These are phyloP conservation scores for Cossypha polioptera DNA, from an alignment of 2,797 vertebrate genomes.

Conservation along the genomic window DNA sequence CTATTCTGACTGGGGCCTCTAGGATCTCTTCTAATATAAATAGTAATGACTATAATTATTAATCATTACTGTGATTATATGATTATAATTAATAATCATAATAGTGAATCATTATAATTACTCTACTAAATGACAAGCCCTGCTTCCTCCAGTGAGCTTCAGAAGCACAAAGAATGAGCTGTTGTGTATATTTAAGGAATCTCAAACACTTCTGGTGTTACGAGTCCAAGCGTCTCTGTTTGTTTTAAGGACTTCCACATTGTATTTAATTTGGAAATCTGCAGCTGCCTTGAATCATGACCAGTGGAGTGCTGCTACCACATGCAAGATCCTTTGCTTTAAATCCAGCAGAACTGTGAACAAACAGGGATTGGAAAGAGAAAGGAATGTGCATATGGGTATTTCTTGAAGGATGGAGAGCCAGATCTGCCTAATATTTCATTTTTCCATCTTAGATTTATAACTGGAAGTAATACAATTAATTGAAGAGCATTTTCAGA, in stretches of 20 bases:
- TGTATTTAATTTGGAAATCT: slow-evolving; percentile 2
- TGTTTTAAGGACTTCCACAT: slow-evolving; percentile 24
- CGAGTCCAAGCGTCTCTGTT: background rate
- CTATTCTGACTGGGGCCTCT: slow-evolving; percentile 16
- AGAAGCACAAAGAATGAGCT: slow-evolving; percentile 13
- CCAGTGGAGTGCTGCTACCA: background rate
- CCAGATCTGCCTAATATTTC: background rate
- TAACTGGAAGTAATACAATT: background rate
- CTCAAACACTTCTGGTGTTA: background rate
- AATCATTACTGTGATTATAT: slow-evolving; percentile 59
- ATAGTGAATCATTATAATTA: slow-evolving; percentile 67
- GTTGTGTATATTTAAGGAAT: slow-evolving; percentile 14
- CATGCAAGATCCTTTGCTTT: background rate
- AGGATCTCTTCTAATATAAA: slow-evolving; percentile 41
- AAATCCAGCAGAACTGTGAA: background rate
- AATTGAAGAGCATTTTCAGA: background rate
- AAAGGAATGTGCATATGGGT: background rate
- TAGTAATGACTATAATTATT: slow-evolving; percentile 64
- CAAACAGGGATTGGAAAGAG: background rate
- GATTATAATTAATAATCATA: slow-evolving; percentile 64
- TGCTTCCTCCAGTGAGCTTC: slow-evolving; percentile 18
- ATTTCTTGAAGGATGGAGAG: background rate
- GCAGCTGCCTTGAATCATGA: slow-evolving; percentile 28
- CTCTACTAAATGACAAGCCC: slow-evolving; percentile 33
- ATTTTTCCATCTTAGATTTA: slow-evolving; percentile 2